phyloP scores from a whole-genome alignment of 2,888 invertebrate genomes.

The Anarsia innoxiella region DNA sequence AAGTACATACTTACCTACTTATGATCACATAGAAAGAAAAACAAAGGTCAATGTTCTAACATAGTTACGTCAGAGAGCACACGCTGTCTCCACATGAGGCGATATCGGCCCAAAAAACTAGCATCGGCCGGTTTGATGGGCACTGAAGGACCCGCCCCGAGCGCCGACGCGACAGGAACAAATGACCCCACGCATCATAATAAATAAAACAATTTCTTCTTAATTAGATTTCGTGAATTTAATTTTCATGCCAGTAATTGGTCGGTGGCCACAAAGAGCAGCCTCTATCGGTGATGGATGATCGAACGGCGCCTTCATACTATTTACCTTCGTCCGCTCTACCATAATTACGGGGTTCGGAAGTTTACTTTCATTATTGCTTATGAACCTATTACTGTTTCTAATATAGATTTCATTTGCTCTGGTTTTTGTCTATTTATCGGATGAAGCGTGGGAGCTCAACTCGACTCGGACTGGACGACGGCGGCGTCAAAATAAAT shows the following conservation, averaged over 20 bases:
- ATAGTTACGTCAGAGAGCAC: conserved; percentile 21
- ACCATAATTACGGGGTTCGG: conserved; percentile 66
- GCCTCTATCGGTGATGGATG: conserved; percentile 71
- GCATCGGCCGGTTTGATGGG: conserved; percentile 22
- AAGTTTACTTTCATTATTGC: conserved; percentile 70
- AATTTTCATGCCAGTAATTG: conserved; percentile 75
- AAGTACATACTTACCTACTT: too few relatives aligned
- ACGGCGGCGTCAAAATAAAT: too few relatives aligned
- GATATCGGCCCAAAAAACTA: conserved; percentile 38
- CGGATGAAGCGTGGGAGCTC: conserved; percentile 15
- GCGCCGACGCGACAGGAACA: conserved; percentile 70
- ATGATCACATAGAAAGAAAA: background rate
- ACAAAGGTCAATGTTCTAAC: conserved; percentile 21
- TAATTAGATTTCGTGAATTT: conserved; percentile 77
- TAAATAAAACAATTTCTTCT: conserved; percentile 76
- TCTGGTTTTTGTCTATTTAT: conserved; percentile 34
- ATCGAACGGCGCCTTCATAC: conserved; percentile 65
- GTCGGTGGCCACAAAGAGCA: conserved; percentile 71
- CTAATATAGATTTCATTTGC: conserved; percentile 64
- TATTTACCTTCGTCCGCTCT: conserved; percentile 63
- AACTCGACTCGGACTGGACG: background rate
- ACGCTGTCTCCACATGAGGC: conserved; percentile 27
- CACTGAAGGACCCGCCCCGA: conserved; percentile 55
- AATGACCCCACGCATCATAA: conserved; percentile 74
- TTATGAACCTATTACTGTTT: conserved; percentile 64